Evolutionary conservation across 2,888 invertebrate genomes (phyloP).

Genomic region (Tenthredo notha): DNA sequence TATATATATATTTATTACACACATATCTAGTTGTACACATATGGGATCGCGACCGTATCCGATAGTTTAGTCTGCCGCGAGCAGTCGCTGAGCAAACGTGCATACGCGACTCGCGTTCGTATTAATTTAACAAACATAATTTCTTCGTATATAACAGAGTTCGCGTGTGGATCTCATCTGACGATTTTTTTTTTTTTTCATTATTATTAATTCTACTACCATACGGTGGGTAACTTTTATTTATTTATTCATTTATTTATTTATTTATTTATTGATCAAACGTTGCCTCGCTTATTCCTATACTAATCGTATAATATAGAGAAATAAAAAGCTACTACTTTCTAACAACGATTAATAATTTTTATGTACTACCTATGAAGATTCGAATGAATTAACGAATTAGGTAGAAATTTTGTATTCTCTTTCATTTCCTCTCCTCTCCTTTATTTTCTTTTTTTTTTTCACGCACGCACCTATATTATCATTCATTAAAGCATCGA

Average conservation of each 20-base stretch:
- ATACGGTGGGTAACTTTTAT: background rate
- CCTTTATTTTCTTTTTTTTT: background rate
- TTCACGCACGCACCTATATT: background rate
- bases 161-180: background rate
- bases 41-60: slow-evolving; percentile 17
- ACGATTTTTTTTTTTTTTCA: background rate
- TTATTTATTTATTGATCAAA: background rate
- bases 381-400: background rate
- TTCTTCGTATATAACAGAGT: background rate
- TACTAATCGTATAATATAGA: background rate
- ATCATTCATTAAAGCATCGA: slow-evolving; percentile 23
- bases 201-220: background rate
- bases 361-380: background rate
- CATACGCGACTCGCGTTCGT: slow-evolving; percentile 8
- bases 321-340: background rate
- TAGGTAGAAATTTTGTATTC: background rate
- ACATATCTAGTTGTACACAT: background rate
- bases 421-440: background rate
- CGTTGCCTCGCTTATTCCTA: background rate
- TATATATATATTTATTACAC: background rate
- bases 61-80: slow-evolving; percentile 65
- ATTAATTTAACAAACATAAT: background rate
- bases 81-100: slow-evolving; percentile 56
- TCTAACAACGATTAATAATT: background rate
- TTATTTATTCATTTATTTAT: background rate